Conservation (phyloP, 2,888 invertebrate species). For the Tinea pellionella region DNA sequence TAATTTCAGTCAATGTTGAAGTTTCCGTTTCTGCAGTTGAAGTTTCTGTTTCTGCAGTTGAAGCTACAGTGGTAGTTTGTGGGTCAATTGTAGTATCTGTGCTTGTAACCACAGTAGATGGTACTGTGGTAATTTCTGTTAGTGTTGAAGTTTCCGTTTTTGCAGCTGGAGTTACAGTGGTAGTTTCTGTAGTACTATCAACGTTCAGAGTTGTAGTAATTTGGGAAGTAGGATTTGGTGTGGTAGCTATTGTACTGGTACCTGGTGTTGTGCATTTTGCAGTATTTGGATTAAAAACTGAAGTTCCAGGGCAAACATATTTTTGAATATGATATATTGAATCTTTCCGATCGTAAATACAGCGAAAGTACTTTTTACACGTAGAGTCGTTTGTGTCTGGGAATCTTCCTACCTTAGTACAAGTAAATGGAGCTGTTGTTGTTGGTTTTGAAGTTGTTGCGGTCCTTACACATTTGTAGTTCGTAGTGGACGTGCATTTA, state of each 20-base stretch:
- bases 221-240: too few species aligned
- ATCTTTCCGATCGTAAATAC: constrained; percentile 24
- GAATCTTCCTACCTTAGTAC: constrained; percentile 41
- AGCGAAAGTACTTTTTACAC: constrained; percentile 52
- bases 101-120: too few species aligned
- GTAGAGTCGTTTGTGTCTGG: constrained; percentile 36
- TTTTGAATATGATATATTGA: constrained; percentile 17
- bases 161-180: not conserved
- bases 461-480: not conserved
- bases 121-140: too few species aligned
- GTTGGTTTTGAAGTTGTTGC: not conserved
- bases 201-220: not conserved
- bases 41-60: too few species aligned
- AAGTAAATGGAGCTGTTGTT: constrained; percentile 18
- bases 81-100: too few species aligned
- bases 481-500: not conserved
- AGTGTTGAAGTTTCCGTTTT: not conserved
- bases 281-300: constrained; percentile 19
- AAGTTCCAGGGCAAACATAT: constrained; percentile 18
- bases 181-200: not conserved
- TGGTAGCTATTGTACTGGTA: not conserved
- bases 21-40: too few species aligned
- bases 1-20: too few species aligned
- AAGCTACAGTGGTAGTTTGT: too few species aligned
- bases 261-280: constrained; percentile 16